A percentile compares a stretch with the other conserved stretches of the same genome.
These are phyloP conservation scores for Gryllus longicercus DNA, from an alignment of 2,888 invertebrate genomes.

Conservation along the genomic window DNA sequence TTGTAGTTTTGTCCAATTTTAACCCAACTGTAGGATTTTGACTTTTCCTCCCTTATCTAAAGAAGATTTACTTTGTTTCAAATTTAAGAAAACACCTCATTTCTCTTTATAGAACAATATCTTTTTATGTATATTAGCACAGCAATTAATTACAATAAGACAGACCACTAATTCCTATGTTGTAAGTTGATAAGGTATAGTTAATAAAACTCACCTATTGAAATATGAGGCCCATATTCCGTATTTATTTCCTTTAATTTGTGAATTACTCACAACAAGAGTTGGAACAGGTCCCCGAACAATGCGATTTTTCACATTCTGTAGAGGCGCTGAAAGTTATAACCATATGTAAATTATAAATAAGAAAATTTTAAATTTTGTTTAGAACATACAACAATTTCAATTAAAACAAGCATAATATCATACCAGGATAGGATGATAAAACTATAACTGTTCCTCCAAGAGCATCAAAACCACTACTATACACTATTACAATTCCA, in stretches of 20 bases:
- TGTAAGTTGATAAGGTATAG: too few relatives aligned
- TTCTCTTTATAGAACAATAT: too few relatives aligned
- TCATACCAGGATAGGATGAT: slow-evolving; percentile 45
- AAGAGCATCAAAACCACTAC: slow-evolving; percentile 71
- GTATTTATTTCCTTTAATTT: slow-evolving; percentile 74
- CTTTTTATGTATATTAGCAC: too few relatives aligned
- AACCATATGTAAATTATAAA: not conserved
- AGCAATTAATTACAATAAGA: too few relatives aligned
- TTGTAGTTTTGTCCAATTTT: too few relatives aligned
- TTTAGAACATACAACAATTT: not conserved
- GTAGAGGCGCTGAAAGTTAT: slow-evolving; percentile 38
- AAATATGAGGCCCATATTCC: slow-evolving; percentile 83
- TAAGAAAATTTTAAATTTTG: slow-evolving; percentile 4
- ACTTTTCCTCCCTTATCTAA: too few relatives aligned
- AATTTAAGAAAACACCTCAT: too few relatives aligned
- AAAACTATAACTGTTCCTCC: slow-evolving; percentile 80
- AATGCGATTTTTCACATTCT: slow-evolving; percentile 69
- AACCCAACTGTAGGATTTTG: too few relatives aligned
- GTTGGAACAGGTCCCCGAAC: slow-evolving; percentile 78
- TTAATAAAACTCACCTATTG: slow-evolving; percentile 50
- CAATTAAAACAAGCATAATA: not conserved
- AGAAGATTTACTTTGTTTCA: too few relatives aligned
- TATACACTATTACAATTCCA: slow-evolving; percentile 73
- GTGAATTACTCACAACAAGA: slow-evolving; percentile 64
- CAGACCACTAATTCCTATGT: too few relatives aligned